These are phyloP conservation scores for Pectinophora gossypiella DNA, from an alignment of 1,140 invertebrate species.

Conservation along the genomic window DNA sequence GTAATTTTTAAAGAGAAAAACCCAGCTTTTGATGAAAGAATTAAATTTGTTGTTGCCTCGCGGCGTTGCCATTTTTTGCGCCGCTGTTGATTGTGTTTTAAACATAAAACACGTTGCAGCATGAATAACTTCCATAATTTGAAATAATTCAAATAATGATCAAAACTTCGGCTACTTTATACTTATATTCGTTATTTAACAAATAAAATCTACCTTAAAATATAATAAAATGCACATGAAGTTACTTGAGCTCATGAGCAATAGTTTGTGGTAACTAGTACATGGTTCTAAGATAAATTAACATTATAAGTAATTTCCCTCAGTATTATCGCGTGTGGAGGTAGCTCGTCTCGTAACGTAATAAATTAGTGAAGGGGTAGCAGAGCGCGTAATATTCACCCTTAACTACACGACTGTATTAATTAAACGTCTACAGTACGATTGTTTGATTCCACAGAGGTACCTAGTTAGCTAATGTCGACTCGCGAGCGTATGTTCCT, in stretches of 20 bases:
- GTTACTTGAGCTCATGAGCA: too few relatives aligned
- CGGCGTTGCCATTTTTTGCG: neutral
- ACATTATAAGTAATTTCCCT: neutral
- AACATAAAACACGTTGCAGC: too few relatives aligned
- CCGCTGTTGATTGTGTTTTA: too few relatives aligned
- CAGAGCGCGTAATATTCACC: neutral
- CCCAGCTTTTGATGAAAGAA: neutral
- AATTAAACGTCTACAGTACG: constrained; percentile 1
- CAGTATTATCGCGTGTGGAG: neutral
- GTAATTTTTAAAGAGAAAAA: neutral
- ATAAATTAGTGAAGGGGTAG: neutral
- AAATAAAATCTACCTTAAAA: too few relatives aligned
- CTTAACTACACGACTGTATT: neutral
- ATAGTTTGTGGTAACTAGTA: too few relatives aligned
- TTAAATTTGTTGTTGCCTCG: neutral
- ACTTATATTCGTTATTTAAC: too few relatives aligned
- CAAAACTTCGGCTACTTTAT: too few relatives aligned
- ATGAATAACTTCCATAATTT: too few relatives aligned
- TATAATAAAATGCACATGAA: too few relatives aligned
- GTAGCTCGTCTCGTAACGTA: neutral
- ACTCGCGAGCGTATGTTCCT: neutral
- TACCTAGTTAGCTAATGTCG: neutral
- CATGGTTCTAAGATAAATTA: too few relatives aligned
- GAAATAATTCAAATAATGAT: too few relatives aligned
- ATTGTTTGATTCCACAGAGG: neutral